These are phyloP conservation scores for Oegoconia quadripuncta DNA, from an alignment of 2,888 invertebrate genomes.

Conservation along the genomic window DNA sequence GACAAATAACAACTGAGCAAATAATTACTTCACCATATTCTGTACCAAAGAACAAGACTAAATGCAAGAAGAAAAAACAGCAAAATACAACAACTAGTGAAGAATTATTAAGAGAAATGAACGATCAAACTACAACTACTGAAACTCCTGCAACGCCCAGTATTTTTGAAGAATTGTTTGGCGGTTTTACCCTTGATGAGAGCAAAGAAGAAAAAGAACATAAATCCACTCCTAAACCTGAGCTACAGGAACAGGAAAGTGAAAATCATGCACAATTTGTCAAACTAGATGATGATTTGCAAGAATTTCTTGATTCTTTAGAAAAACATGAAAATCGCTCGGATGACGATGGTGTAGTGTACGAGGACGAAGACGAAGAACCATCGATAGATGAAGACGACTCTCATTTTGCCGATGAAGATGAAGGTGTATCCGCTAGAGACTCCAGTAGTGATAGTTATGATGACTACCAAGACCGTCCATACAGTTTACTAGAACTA, in stretches of 20 bases:
- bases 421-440: slow-evolving; percentile 27
- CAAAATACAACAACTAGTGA: slow-evolving; percentile 34
- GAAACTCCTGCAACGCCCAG: slow-evolving; percentile 36
- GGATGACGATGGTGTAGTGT: slow-evolving; percentile 24
- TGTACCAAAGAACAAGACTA: slow-evolving; percentile 54
- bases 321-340: slow-evolving; percentile 29
- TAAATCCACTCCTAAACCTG: slow-evolving; percentile 25
- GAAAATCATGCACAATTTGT: slow-evolving; percentile 43
- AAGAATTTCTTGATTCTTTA: slow-evolving; percentile 53
- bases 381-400: slow-evolving; percentile 26
- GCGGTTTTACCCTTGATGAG: slow-evolving; percentile 47
- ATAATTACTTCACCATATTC: slow-evolving; percentile 33
- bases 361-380: slow-evolving; percentile 34
- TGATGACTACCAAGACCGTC: slow-evolving; percentile 43
- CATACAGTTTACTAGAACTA: slow-evolving; percentile 61
- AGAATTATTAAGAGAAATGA: slow-evolving; percentile 24
- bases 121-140: slow-evolving; percentile 32
- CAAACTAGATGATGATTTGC: slow-evolving; percentile 52
- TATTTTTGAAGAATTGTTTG: slow-evolving; percentile 53
- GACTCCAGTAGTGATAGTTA: slow-evolving; percentile 23
- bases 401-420: slow-evolving; percentile 31
- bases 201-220: slow-evolving; percentile 24
- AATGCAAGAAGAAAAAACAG: slow-evolving; percentile 66
- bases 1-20: slow-evolving; percentile 33
- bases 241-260: slow-evolving; percentile 41